These are phyloP conservation scores for Sebastes itinus DNA, from an alignment of 2,797 vertebrate species.

Conservation along the genomic window DNA sequence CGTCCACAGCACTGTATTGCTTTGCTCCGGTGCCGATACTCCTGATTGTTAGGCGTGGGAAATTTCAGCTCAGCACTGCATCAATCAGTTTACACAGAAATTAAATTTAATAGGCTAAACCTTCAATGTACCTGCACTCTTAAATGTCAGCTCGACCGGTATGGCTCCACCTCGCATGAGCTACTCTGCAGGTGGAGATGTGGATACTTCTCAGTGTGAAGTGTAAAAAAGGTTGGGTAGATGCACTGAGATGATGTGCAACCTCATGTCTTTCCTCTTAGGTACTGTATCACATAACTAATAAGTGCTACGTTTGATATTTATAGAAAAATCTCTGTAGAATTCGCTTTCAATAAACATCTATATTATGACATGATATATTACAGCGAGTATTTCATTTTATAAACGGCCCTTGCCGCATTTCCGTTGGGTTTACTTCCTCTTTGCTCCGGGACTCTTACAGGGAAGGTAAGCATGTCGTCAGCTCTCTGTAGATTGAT, in stretches of 20 bases:
- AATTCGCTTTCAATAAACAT: neutral
- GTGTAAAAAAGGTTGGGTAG: neutral
- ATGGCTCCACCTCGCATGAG: neutral
- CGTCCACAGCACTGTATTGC: too few relatives aligned
- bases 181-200: neutral
- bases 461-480: too few relatives aligned
- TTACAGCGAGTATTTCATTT: too few relatives aligned
- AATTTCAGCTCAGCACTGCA: neutral
- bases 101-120: neutral
- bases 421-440: too few relatives aligned
- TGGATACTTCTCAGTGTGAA: neutral
- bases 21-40: too few relatives aligned
- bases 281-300: neutral
- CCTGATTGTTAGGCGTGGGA: neutral
- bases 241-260: neutral
- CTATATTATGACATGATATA: too few relatives aligned
- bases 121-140: too few relatives aligned
- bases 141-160: neutral
- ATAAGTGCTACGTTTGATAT: neutral
- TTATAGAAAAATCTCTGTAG: neutral
- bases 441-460: too few relatives aligned
- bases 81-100: neutral
- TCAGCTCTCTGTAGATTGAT: too few relatives aligned
- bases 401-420: too few relatives aligned
- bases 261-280: neutral